Evolutionary conservation across 2,113 vertebrate species (phyloP).

Genomic region (Heterocephalus glaber): DNA sequence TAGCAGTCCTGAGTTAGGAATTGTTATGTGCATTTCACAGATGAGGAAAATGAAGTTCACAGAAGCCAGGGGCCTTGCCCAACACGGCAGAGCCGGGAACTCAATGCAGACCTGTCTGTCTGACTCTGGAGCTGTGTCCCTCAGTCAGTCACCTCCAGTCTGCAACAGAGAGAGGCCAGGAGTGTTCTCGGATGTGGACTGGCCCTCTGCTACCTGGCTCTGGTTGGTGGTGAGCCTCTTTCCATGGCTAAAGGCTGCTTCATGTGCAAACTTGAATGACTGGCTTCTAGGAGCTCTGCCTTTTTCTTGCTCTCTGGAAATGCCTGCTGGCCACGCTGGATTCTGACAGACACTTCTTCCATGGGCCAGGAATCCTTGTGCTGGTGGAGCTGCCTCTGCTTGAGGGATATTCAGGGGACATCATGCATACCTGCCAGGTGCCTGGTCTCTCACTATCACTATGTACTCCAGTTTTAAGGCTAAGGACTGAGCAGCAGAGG

Average conservation of each 20-base stretch:
- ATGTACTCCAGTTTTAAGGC: neutral
- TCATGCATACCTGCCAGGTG: neutral
- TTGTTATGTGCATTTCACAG: neutral
- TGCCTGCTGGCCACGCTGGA: neutral
- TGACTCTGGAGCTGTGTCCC: neutral
- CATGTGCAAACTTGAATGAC: neutral
- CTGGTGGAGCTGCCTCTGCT: neutral
- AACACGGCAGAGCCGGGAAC: neutral
- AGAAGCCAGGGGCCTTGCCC: neutral
- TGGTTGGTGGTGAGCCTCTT: neutral
- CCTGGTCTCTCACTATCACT: neutral
- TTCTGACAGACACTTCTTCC: neutral
- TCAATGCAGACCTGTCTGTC: neutral
- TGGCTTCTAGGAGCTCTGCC: neutral
- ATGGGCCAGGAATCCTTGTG: neutral
- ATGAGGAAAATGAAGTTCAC: neutral
- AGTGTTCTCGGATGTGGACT: neutral
- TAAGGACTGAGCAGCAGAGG: too few relatives aligned
- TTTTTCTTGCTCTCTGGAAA: neutral
- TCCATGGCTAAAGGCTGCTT: neutral
- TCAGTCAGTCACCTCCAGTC: neutral
- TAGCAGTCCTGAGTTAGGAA: neutral
- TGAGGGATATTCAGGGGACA: neutral
- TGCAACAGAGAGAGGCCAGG: neutral
- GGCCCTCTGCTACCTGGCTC: neutral